Conservation (phyloP, 2,888 invertebrate species). For the Andrena flavipes region DNA sequence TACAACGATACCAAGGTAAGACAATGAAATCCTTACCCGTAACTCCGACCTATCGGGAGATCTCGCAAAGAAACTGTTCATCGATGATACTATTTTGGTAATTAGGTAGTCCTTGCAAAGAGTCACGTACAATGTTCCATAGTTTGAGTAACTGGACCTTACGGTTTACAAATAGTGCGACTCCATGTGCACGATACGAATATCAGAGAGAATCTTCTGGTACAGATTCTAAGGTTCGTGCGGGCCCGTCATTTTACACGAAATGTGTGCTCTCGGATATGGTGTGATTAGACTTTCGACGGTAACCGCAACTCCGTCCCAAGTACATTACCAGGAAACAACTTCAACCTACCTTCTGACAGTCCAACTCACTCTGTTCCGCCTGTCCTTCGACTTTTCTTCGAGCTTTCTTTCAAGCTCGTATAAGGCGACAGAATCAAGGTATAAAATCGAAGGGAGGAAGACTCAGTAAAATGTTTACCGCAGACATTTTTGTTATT, state of each 20-base stretch:
- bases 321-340: conserved; percentile 21
- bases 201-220: neutral
- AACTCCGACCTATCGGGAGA: neutral
- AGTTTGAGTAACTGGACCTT: neutral
- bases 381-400: neutral
- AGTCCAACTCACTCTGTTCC: conserved; percentile 13
- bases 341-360: conserved; percentile 31
- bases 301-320: conserved; percentile 22
- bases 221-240: neutral
- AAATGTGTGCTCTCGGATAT: neutral
- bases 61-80: neutral
- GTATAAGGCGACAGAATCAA: neutral
- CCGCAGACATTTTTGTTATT: neutral
- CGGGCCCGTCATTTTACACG: neutral
- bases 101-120: neutral
- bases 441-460: neutral
- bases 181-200: too few relatives aligned
- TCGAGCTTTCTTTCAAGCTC: neutral
- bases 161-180: neutral
- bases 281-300: conserved; percentile 14
- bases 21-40: neutral
- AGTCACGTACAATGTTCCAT: neutral
- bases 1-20: conserved; percentile 95
- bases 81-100: neutral
- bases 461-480: neutral